These are phyloP conservation scores for Procambarus virginalis DNA, from an alignment of 1,140 invertebrate genomes.

Conservation along the genomic window DNA sequence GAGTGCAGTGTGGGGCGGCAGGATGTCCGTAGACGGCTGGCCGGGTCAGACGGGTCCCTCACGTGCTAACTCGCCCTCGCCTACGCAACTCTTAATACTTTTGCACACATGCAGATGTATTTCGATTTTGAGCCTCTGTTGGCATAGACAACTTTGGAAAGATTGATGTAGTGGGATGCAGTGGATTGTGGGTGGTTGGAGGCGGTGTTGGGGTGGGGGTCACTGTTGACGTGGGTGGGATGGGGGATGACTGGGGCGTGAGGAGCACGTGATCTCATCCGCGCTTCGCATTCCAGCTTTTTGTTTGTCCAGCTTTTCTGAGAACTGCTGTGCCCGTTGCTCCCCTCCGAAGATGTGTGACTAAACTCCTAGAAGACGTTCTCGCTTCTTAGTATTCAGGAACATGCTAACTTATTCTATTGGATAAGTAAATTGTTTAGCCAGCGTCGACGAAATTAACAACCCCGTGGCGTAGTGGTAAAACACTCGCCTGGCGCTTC, in stretches of 20 bases:
- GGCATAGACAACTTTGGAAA: neutral
- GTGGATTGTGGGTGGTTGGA: neutral
- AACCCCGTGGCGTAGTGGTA: no score
- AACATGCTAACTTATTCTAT: no score
- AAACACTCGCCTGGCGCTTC: no score
- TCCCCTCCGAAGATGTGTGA: no score
- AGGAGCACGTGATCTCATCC: conserved; percentile 20
- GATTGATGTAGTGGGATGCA: neutral
- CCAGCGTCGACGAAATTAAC: no score
- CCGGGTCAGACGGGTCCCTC: neutral
- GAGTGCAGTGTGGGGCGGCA: no score
- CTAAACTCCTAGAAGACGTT: no score
- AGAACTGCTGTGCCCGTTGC: no score
- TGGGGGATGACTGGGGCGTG: conserved; percentile 25
- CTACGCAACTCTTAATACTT: neutral
- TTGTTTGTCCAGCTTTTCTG: neutral
- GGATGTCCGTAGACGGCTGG: no score
- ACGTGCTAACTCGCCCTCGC: neutral
- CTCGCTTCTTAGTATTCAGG: no score
- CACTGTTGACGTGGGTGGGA: neutral
- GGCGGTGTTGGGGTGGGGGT: neutral
- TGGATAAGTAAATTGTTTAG: no score
- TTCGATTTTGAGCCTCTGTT: neutral
- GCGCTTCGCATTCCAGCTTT: neutral
- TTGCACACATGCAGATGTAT: neutral